phyloP scores from a whole-genome alignment of 2,797 vertebrate genomes.

The Sparus aurata region DNA sequence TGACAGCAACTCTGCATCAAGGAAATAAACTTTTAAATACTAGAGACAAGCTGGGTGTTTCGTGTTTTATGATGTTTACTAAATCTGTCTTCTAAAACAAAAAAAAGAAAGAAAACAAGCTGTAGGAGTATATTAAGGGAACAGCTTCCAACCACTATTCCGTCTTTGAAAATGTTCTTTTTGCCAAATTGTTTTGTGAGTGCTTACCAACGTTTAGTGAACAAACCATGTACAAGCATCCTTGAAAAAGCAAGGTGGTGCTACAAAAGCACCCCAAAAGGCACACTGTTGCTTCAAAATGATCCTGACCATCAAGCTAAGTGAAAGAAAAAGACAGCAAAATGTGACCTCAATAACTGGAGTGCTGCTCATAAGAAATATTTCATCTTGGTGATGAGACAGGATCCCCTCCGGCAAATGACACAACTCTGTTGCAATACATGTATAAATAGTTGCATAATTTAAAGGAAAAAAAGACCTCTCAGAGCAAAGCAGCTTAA shows the following conservation, averaged over 20 bases:
- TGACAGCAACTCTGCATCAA: constrained; percentile 45
- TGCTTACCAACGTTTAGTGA: not conserved
- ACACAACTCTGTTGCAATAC: constrained; percentile 76
- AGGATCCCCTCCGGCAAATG: constrained; percentile 72
- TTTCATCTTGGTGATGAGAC: constrained; percentile 72
- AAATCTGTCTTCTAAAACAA: not conserved
- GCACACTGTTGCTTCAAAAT: constrained; percentile 26
- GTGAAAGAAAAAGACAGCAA: constrained; percentile 44
- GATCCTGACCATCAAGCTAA: constrained; percentile 28
- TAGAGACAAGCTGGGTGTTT: constrained; percentile 26
- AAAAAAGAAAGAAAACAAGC: not conserved
- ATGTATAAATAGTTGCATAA: constrained; percentile 74
- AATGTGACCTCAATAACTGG: constrained; percentile 61
- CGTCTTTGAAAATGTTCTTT: not conserved
- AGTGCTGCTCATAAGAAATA: constrained; percentile 57
- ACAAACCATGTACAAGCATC: constrained; percentile 5
- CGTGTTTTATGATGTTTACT: constrained; percentile 22
- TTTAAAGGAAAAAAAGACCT: constrained; percentile 68
- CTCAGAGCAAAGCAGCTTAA: constrained; percentile 79
- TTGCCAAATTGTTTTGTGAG: not conserved
- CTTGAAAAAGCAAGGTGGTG: not conserved
- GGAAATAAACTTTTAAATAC: constrained; percentile 47
- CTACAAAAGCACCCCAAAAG: constrained; percentile 16
- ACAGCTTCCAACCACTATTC: not conserved
- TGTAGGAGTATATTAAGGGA: not conserved